Base-by-base conservation (phyloP, 92 coral and sea anemone genomes). In the Zoanthus solanderi region DNA sequence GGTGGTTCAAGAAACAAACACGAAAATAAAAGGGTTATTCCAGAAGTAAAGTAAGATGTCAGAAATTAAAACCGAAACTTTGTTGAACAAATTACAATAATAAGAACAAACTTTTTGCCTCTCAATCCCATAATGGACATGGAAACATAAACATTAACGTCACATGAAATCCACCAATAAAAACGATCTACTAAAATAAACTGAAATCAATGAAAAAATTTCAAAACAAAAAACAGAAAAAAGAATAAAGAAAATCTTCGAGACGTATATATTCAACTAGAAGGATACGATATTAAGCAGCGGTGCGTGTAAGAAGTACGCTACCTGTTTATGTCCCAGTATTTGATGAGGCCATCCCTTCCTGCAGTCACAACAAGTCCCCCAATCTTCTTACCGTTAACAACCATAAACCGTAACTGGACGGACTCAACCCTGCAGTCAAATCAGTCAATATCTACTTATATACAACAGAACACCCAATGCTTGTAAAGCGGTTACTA, bases 251-350 rank as follows among this genome's bases (percentile, higher is more conserved):
- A 37, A 37, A 37, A 37, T 37, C 2, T 37, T 2, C 42, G 42
- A 37, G 42, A 37, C 42, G 42, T 37, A 37, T 37, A 37, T 4
- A 37, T 37, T 37, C 42, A 37, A 37, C 42, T 37, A 37, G 42
- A 37, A 37, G 4, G 42, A 37, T 2, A 37, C 42, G 2, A 37
- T 37, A 4, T 37, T 2, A 37, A 37, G 42, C 42, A 0, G 42
- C 42, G 42, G 42, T 37, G 42, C 0, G 42, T 1, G 42, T 37
- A 37, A 44, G 7, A 15, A 29, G 65, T 11, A 0, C 83, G 92
- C 92, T 85, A 97, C 99, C 90, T 88, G 76, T 94, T 96, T 45
- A 95, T 93, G 83, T 97, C 98, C 99, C 99, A 97, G 93, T 95
- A 97, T 57, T 97, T 97, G 42, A 95, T 88, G 88, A 91, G 76